Percentiles rank a stretch among this genome's conserved stretches.
phyloP scores from a whole-genome alignment of 2,888 invertebrate genomes.

The Eudasyphora cyanicolor region DNA sequence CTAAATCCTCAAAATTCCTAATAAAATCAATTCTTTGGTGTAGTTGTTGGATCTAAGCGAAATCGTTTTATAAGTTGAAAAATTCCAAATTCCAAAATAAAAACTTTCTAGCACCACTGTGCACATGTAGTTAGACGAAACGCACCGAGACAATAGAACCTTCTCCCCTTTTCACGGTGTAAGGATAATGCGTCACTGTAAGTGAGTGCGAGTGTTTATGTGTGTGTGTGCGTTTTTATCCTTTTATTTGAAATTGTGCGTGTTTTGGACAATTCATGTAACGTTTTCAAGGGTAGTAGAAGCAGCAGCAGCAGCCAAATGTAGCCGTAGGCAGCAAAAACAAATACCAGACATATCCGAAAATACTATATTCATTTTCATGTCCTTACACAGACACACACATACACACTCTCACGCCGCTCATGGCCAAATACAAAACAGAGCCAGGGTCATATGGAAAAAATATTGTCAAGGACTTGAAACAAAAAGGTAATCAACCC shows the following conservation, averaged over 20 bases:
- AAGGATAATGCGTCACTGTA: conserved; percentile 11
- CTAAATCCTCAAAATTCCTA: too few species aligned
- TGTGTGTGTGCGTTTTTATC: conserved; percentile 18
- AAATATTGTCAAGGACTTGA: conserved; percentile 62
- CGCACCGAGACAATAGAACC: not conserved
- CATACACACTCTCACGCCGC: conserved; percentile 13
- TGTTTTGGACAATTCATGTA: conserved; percentile 60
- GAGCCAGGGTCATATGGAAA: conserved; percentile 21
- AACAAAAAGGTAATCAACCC: conserved; percentile 63
- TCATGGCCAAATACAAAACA: conserved; percentile 16
- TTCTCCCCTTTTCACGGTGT: conserved; percentile 8
- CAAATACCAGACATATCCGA: conserved; percentile 47
- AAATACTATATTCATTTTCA: conserved; percentile 22
- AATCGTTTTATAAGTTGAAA: too few species aligned
- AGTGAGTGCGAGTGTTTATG: not conserved
- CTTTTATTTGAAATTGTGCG: conserved; percentile 50
- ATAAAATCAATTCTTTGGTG: too few species aligned
- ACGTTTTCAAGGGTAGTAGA: conserved; percentile 57
- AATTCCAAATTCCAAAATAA: too few species aligned
- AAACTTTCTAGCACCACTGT: too few species aligned
- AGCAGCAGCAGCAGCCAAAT: conserved; percentile 41
- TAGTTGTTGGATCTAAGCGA: too few species aligned
- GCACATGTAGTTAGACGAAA: not conserved
- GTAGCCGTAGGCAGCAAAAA: conserved; percentile 26
- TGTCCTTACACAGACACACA: not conserved